Base-by-base conservation (phyloP, 2,888 invertebrate genomes). In the Troides aeacus region DNA sequence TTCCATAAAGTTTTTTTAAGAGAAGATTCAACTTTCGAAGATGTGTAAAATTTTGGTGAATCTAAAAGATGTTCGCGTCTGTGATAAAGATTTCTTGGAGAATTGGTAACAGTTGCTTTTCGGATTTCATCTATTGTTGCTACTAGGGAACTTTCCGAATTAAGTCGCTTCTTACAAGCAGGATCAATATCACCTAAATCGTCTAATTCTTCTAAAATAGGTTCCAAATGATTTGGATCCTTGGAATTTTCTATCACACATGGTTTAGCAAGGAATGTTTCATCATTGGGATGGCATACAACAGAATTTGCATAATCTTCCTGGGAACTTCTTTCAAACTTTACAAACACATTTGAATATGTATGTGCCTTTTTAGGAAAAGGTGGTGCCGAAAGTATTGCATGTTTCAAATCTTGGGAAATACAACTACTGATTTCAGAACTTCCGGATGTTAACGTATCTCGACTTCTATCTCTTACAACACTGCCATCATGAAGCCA, bases 91-190 rank as follows among this genome's bases (percentile, higher is more conserved):
- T 93, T 93, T 77, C 93, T 88, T 7, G 94, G 94, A 6, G 94
- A 94, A 79, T 93, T 94, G 23, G 93, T 93, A 0, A 89, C 90
- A 4, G 94, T 93, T 58, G 92, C 93, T 76, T 93, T 93, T 60
- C 94, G 86, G 58, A 94, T 94, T 85, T 94, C 94, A 78, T 94
- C 94, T 71, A 94, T 94, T 2, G 94, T 94, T 17, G 94, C 94
- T 10, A 94, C 94, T 10, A 94, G 82, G 10, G 94, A 93, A 79
- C 94, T 94, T 78, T 93, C 93, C 36, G 93, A 93, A 78, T 89
- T 92, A 58, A 90, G 79, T 73, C 89, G 83, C 76, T 92, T 86
- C 79, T 93, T 87, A 74, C 79, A 85, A 39, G 85, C 81, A 46
- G 80, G 78, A 69, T 90, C 90, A 73, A 90, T 81, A 69, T 93